A percentile compares a stretch with the other conserved stretches of the same genome.
phyloP scores from a whole-genome alignment of 2,113 vertebrate genomes.

The Lota lota region DNA sequence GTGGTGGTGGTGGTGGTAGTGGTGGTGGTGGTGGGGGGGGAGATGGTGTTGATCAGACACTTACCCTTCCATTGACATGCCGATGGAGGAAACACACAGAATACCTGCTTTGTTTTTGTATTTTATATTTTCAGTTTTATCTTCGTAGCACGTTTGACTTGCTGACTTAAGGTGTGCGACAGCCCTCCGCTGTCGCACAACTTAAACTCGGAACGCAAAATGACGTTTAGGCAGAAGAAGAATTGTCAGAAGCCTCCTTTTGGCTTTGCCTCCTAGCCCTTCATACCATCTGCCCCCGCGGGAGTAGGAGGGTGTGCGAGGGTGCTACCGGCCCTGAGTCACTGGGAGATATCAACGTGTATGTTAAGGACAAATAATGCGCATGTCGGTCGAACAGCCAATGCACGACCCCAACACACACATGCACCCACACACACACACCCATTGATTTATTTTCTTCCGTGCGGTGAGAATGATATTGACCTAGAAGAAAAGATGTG shows the following conservation, averaged over 20 bases:
- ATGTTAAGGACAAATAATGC: background rate
- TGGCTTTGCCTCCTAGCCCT: no score
- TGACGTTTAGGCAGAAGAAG: no score
- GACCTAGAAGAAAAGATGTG: constrained; percentile 41
- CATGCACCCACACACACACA: constrained; percentile 23
- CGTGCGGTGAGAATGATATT: constrained; percentile 48
- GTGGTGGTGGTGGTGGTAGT: no score
- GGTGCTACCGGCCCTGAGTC: constrained; percentile 41
- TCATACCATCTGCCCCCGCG: no score
- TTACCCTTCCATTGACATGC: constrained; percentile 58
- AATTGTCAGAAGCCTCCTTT: background rate
- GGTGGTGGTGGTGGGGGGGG: background rate
- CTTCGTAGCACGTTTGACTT: constrained; percentile 3
- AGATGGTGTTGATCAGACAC: constrained; percentile 62
- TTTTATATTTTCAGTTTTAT: constrained; percentile 20
- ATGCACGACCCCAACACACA: constrained; percentile 16
- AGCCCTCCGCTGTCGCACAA: no score
- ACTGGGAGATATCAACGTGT: constrained; percentile 39
- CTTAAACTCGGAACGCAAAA: constrained; percentile 15
- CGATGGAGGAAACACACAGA: constrained; percentile 39
- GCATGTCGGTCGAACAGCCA: background rate
- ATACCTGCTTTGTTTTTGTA: constrained; percentile 25
- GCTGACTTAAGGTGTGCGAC: no score
- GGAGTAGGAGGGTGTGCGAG: no score
- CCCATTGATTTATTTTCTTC: constrained; percentile 53